Evolutionary conservation across 2,888 invertebrate species (phyloP).

Genomic region (Neria commutata): DNA sequence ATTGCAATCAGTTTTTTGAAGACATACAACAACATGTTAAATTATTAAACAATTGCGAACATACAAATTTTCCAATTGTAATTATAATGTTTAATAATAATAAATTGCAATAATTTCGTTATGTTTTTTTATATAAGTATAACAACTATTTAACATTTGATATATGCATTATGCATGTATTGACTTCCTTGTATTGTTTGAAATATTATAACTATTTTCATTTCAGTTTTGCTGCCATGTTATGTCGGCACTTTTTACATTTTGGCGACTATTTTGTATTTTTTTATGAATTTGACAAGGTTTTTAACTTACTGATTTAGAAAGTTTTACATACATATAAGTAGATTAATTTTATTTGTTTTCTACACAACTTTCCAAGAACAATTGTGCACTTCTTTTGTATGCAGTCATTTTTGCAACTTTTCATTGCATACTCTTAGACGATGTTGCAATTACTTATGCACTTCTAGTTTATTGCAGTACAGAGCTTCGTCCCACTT

Average conservation of each 20-base stretch:
- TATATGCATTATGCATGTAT: too few species aligned
- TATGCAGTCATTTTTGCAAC: background rate
- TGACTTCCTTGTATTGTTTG: too few species aligned
- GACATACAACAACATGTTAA: too few species aligned
- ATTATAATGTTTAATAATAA: constrained; percentile 18
- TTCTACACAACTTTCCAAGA: background rate
- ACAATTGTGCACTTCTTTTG: constrained; percentile 1
- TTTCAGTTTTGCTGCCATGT: too few species aligned
- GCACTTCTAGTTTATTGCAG: too few species aligned
- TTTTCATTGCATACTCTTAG: constrained; percentile 28
- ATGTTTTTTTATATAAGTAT: too few species aligned
- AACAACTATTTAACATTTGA: constrained; percentile 5
- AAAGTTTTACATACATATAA: background rate
- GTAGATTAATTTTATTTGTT: constrained; percentile 4
- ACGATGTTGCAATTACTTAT: too few species aligned
- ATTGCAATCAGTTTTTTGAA: too few species aligned
- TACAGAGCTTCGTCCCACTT: background rate
- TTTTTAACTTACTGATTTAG: constrained; percentile 6
- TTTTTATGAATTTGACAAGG: constrained; percentile 17
- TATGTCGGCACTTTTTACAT: too few species aligned
- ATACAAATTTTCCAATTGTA: too few species aligned
- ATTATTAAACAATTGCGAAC: too few species aligned
- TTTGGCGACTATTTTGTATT: constrained; percentile 6
- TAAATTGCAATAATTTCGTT: background rate
- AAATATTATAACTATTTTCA: too few species aligned